Evolutionary conservation across 2,888 invertebrate species (phyloP).

Genomic region (Eristalis intricaria): DNA sequence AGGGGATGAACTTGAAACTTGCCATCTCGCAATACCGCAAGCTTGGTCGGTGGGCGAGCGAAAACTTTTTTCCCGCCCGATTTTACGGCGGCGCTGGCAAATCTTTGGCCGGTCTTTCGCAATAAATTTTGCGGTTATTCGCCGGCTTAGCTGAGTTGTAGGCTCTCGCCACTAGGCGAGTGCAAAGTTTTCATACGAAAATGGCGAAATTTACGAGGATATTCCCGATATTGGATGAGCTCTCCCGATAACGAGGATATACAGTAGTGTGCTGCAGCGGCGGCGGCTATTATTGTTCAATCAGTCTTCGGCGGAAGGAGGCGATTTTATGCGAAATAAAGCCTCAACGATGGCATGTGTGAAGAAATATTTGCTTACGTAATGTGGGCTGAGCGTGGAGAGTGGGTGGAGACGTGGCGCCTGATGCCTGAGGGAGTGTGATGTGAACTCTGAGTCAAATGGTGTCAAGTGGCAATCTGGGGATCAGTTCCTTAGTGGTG

Average conservation of each 20-base stretch:
- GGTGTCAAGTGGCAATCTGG: background rate
- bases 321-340: background rate
- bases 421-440: no score
- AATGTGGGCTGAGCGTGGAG: background rate
- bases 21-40: slow-evolving; percentile 29
- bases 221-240: slow-evolving; percentile 1
- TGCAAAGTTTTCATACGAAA: slow-evolving; percentile 32
- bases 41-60: background rate
- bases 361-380: background rate
- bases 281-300: slow-evolving; percentile 14
- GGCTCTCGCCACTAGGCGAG: slow-evolving; percentile 8
- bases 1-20: slow-evolving; percentile 61
- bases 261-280: background rate
- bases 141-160: background rate
- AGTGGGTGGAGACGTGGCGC: background rate
- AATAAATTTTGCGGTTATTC: slow-evolving; percentile 46
- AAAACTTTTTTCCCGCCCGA: slow-evolving; percentile 32
- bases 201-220: slow-evolving; percentile 28
- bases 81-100: slow-evolving; percentile 44
- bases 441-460: background rate
- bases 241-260: slow-evolving; percentile 1
- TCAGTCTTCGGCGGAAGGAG: background rate
- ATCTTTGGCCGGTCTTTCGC: slow-evolving; percentile 37
- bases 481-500: background rate
- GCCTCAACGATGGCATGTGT: background rate